A percentile compares a stretch with the other conserved stretches of the same genome.
phyloP scores from a whole-genome alignment of 2,888 invertebrate species.

The Leistus spinibarbis region DNA sequence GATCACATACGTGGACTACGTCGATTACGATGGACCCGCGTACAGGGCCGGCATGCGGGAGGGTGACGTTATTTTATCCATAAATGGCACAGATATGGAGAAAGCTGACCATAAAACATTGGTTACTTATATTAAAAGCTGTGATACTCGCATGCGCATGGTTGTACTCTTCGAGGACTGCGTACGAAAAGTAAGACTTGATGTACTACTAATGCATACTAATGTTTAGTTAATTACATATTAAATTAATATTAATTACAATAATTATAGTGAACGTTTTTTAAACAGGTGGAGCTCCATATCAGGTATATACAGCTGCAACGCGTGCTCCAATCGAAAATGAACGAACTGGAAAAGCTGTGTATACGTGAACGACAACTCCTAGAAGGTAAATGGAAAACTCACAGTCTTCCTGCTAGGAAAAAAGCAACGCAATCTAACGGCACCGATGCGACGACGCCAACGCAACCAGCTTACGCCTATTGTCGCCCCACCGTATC shows the following conservation, averaged over 20 bases:
- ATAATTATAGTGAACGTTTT: constrained; percentile 9
- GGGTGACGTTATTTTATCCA: constrained; percentile 95
- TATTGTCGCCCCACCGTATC: constrained; percentile 81
- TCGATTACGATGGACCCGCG: constrained; percentile 91
- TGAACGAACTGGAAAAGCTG: constrained; percentile 82
- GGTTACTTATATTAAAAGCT: constrained; percentile 89
- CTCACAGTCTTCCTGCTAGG: constrained; percentile 84
- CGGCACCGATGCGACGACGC: constrained; percentile 58
- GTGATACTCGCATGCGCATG: constrained; percentile 91
- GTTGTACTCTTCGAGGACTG: constrained; percentile 97
- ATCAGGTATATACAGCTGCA: constrained; percentile 91
- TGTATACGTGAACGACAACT: constrained; percentile 82
- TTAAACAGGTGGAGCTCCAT: constrained; percentile 78
- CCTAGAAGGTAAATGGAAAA: constrained; percentile 86
- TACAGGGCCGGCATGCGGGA: constrained; percentile 92
- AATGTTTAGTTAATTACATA: no score
- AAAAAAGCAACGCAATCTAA: constrained; percentile 72
- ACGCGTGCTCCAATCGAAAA: constrained; percentile 80
- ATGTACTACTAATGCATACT: no score
- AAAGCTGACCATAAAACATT: constrained; percentile 91
- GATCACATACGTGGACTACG: constrained; percentile 96
- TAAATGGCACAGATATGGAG: constrained; percentile 95
- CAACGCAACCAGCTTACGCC: constrained; percentile 55
- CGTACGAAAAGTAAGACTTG: constrained; percentile 76
- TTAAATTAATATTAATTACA: no score